Base-by-base conservation (phyloP, 2,888 invertebrate species). In the Xestobium rufovillosum region DNA sequence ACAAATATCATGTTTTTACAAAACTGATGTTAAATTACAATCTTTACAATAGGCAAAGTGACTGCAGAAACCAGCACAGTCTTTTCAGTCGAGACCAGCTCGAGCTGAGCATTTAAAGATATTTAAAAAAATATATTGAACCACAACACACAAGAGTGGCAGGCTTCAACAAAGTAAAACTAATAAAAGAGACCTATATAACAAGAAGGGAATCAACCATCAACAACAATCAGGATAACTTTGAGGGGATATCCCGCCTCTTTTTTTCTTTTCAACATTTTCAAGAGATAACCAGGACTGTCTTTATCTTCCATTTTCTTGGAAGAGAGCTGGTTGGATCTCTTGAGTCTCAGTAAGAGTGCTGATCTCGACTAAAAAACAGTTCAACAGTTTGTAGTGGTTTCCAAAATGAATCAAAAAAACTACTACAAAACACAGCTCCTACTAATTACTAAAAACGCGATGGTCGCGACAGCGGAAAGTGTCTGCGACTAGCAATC, bases 1-100 rank as follows among this genome's bases (percentile, higher is more conserved):
- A 63, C 59, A 63, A 63, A 62, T 61, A 45, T 51, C 49, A 46
- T 55, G 50, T 50, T 53, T 61, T 8, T 62, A 62, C 60, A 63
- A 63, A 63, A 62, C 57, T 58, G 56, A 55, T 59, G 57, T 56
- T n/a, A 57, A 57, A 56, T 57, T 53, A 56, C 49, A 55, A 50
- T 52, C 52, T 55, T 55, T 55, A 53, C 52, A 55, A 51, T 50
- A 45, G 43, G 48, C 42, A 37, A 40, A 32, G 34, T 49, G 43
- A 45, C 45, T 52, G 48, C 47, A 43, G 39, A 41, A 48, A 41
- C 52, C 55, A 51, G 51, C 48, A 45, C 49, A 49, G 45, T 48
- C 50, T 49, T 38, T 36, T 48, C 50, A 56, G 52, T 52, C 55
- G 56, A 59, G 57, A 61, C 61, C 61, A 59, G 60, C 56, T 57